Base-by-base conservation (phyloP, 2,113 vertebrate species). In the Mandrillus leucophaeus region DNA sequence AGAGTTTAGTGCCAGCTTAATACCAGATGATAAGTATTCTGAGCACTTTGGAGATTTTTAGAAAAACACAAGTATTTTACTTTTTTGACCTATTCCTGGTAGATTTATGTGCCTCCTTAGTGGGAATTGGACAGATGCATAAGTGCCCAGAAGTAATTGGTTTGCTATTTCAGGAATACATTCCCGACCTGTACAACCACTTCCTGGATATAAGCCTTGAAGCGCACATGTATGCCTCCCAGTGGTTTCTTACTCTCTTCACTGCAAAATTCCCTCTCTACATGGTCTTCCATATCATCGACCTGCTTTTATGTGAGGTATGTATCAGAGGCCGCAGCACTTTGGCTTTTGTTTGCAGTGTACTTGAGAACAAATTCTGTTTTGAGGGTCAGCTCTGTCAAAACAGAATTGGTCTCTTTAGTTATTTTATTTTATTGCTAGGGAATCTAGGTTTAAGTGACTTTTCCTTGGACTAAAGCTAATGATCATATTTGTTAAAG, bases 261-360 rank as follows among this genome's bases (percentile, higher is more conserved):
- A 99, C 99, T 66, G 99, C 99, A 94, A 99, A 99, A 96, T 99
- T 99, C 97, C 99, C 99, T 88, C 99, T 99, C 96, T 99, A 99
- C 99, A 99, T 99, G 99, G 99, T 99, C 98, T 99, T 99, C 99
- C 99, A 99, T 94, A 99, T 99, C 98, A 99, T 99, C 45, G 99
- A 99, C 98, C 99, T 99, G 97, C 99, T 99, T 55, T 98, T 99
- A 0, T 99, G 99, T 97, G 99, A 99, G 99, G 99, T 99, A 97
- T 0, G 99, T 98, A 89, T 64, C 83, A 7, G 85, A 66, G 52
- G 81, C 9, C 52, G 76, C 45, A 82, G 20, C 81, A 83, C 16
- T 38, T 45, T 32, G 50, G 10, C 80, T 78, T 85, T 4, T 38
- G 35, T 81, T 48, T 61, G 2, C 17, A 55, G 38, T 12, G 32